A percentile compares a stretch with the other conserved stretches of the same genome.
Evolutionary conservation across 2,888 invertebrate genomes (phyloP).

Genomic region (Serripes groenlandicus): DNA sequence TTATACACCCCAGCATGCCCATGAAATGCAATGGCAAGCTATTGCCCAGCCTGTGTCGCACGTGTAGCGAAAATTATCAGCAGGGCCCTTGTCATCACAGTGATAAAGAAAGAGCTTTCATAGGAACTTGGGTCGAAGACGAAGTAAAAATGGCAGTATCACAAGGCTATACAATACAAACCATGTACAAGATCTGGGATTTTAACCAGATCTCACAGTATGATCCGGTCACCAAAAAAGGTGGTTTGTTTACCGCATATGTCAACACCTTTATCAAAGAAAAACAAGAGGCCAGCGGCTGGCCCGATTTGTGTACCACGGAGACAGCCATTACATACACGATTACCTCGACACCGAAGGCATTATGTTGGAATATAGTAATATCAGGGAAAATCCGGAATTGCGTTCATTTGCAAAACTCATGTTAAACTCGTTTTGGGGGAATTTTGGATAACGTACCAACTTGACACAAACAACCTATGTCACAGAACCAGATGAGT

Average conservation of each 20-base stretch:
- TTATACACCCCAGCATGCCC: too few relatives aligned
- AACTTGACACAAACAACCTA: conserved; percentile 41
- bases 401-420: conserved; percentile 52
- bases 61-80: conserved; percentile 51
- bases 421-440: conserved; percentile 55
- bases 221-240: conserved; percentile 34
- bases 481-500: conserved; percentile 25
- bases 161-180: conserved; percentile 78
- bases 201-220: conserved; percentile 67
- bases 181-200: conserved; percentile 82
- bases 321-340: neutral
- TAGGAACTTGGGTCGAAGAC: conserved; percentile 83
- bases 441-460: conserved; percentile 58
- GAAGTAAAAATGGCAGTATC: conserved; percentile 81
- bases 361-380: conserved; percentile 40
- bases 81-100: conserved; percentile 56
- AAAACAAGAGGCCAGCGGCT: conserved; percentile 74
- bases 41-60: conserved; percentile 70
- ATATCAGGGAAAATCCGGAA: conserved; percentile 52
- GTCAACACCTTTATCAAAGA: conserved; percentile 76
- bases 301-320: conserved; percentile 54
- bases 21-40: neutral
- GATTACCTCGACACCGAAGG: conserved; percentile 59
- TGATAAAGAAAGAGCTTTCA: conserved; percentile 71
- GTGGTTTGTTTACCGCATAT: conserved; percentile 75